Percentiles rank a stretch among this genome's conserved stretches.
phyloP scores from a whole-genome alignment of 1,140 invertebrate species.

The Latrodectus geometricus region DNA sequence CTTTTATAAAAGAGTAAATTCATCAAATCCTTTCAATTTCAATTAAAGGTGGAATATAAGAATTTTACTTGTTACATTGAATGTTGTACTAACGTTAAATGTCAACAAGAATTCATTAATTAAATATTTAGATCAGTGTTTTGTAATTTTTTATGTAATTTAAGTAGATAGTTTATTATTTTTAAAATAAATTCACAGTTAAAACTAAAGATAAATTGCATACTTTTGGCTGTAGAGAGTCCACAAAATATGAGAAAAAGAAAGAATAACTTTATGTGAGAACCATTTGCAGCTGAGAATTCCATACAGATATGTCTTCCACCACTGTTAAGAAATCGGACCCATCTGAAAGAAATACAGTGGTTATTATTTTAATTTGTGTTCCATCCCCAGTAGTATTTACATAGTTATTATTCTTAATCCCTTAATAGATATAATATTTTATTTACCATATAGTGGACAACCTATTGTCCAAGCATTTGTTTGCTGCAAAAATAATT shows the following conservation, averaged over 20 bases:
- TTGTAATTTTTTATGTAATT: too few species aligned
- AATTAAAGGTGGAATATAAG: too few species aligned
- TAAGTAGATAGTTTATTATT: too few species aligned
- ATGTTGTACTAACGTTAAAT: too few species aligned
- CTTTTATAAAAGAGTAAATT: too few species aligned
- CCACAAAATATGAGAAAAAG: not conserved
- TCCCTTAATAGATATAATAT: not conserved
- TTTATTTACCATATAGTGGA: not conserved
- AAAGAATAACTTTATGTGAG: not conserved
- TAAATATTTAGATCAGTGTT: too few species aligned
- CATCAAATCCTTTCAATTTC: too few species aligned
- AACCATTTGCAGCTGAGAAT: constrained; percentile 7
- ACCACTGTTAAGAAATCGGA: constrained; percentile 21
- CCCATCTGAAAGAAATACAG: constrained; percentile 26
- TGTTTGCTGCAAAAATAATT: not conserved
- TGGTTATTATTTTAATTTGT: not conserved
- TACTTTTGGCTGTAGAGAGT: constrained; percentile 6
- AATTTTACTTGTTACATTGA: too few species aligned
- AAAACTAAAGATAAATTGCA: not conserved
- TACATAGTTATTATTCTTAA: not conserved
- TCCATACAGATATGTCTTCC: constrained; percentile 41
- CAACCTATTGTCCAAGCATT: not conserved
- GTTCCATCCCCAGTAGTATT: not conserved
- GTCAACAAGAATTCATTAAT: too few species aligned
- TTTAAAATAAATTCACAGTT: too few species aligned